Evolutionary conservation across 2,888 invertebrate genomes (phyloP), one percentile per base, ranked within the genome.

Genomic region (Leptura quadrifasciata): DNA sequence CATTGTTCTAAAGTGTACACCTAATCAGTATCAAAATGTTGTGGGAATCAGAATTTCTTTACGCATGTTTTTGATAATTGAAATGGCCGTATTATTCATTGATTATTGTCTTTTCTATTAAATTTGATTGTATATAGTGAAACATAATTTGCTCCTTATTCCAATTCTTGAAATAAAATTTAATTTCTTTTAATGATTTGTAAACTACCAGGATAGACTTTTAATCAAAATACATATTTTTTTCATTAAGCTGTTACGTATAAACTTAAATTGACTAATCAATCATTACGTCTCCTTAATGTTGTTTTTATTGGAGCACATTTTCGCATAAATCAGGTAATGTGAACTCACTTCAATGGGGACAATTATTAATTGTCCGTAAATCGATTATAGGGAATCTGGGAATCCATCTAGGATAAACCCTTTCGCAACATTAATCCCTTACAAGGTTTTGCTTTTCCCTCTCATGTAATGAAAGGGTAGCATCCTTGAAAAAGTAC

Each of bases 321-420:
- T 35, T 35, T 35, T 63, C 31, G 18, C 12, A 35, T 12, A 18
- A 63, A 35, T 31, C 61, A 17, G 35, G n/a, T 63, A 27, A 18
- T 18, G 1, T 8, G 8, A 6, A 6, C 3, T 31, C 6, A 6
- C 18, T 18, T 18, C 9, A 8, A 18, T 31, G 39, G 39, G 47
- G 60, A 27, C n/a, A 24, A 2, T 39, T 39, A 63, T 63, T 39
- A 39, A 63, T 39, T 39, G 39, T 31, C 63, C 15, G 12, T 10
- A 21, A 27, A 63, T 20, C 39, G 18, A 63, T 63, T 63, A 15
- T 27, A 20, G 9, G 39, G 5, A 9, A 63, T n/a, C 47, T 39
- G 39, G 39, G 15, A 39, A 15, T 35, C n/a, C 47, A 63, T 35
- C 39, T 63, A 39, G 63, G 63, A 15, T 39, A 39, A 10, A 27